phyloP scores from a whole-genome alignment of 2,888 invertebrate species.

The Zaprionus obscuricornis region DNA sequence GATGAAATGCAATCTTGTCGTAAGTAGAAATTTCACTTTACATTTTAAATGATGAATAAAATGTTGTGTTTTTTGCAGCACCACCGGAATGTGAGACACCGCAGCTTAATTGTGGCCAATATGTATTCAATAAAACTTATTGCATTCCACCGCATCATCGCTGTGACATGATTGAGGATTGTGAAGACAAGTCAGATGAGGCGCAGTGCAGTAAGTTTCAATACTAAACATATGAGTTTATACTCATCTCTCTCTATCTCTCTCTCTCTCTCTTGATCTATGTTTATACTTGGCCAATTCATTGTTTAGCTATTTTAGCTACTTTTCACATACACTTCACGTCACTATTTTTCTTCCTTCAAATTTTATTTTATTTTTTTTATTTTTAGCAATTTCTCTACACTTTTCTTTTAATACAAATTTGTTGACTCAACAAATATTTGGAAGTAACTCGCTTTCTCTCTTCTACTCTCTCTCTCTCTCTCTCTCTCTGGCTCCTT shows the following conservation, averaged over 20 bases:
- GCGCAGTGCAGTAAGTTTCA: constrained; percentile 95
- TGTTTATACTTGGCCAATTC: too few relatives aligned
- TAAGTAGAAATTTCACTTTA: constrained; percentile 86
- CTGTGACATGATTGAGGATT: constrained; percentile 97
- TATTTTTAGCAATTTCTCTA: too few relatives aligned
- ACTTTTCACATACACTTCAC: too few relatives aligned
- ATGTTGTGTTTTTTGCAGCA: constrained; percentile 87
- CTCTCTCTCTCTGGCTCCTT: not conserved
- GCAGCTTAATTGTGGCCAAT: constrained; percentile 95
- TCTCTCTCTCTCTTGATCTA: too few relatives aligned
- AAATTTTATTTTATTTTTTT: too few relatives aligned
- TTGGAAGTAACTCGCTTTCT: constrained; percentile 25
- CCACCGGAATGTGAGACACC: constrained; percentile 97
- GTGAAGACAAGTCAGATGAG: constrained; percentile 97
- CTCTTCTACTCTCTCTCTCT: constrained; percentile 18
- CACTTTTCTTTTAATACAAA: constrained; percentile 53
- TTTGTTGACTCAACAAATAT: constrained; percentile 67
- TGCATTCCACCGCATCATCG: constrained; percentile 96
- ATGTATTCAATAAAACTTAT: constrained; percentile 97
- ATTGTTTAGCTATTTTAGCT: too few relatives aligned
- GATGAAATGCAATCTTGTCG: constrained; percentile 96
- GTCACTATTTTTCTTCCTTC: too few relatives aligned
- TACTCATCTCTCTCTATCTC: too few relatives aligned
- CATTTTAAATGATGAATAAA: too few relatives aligned
- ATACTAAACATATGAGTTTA: not conserved